Conservation (phyloP, 2,888 invertebrate genomes). For the Tenthredo livida region DNA sequence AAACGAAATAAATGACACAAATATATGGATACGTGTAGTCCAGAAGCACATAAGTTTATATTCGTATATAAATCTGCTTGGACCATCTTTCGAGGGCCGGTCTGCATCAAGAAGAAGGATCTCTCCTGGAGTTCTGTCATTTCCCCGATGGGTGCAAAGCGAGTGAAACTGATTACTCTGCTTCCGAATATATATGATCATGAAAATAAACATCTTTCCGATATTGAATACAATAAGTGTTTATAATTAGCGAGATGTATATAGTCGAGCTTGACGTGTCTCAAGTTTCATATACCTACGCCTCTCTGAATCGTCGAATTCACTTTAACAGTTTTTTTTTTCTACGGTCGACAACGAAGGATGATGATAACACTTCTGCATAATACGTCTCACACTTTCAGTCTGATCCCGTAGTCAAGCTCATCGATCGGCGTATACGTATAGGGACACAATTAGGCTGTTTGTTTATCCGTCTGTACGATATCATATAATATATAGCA, state of each 20-base stretch:
- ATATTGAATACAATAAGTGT: not conserved
- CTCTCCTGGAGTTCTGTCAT: not conserved
- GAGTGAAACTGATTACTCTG: not conserved
- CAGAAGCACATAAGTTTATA: not conserved
- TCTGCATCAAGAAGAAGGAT: not conserved
- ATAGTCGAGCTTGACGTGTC: not conserved
- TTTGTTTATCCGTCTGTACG: not conserved
- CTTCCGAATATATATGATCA: not conserved
- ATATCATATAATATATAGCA: not conserved
- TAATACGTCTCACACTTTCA: not conserved
- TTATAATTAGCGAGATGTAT: not conserved
- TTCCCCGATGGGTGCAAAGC: not conserved
- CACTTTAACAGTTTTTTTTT: not conserved
- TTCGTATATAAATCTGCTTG: not conserved
- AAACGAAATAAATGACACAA: conserved; percentile 10
- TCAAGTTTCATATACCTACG: not conserved
- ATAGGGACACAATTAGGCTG: not conserved
- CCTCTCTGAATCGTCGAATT: not conserved
- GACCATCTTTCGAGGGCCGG: not conserved
- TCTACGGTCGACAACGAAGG: not conserved
- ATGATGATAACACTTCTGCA: not conserved
- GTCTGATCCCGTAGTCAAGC: not conserved
- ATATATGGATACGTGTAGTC: not conserved
- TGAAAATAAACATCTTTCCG: not conserved
- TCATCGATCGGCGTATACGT: not conserved